These are phyloP conservation scores for Celastrina argiolus DNA, from an alignment of 2,888 invertebrate genomes.

Conservation along the genomic window DNA sequence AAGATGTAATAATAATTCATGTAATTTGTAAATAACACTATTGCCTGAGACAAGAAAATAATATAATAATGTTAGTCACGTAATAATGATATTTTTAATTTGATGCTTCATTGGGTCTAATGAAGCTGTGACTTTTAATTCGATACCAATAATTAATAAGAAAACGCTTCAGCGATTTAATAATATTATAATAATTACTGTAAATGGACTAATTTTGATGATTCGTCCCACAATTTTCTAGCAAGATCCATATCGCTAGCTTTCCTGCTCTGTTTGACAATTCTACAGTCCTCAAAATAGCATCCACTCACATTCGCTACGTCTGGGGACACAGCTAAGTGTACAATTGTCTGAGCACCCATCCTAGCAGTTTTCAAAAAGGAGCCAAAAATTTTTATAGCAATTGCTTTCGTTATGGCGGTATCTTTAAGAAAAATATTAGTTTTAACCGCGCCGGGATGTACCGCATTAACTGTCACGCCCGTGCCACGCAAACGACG, in stretches of 20 bases:
- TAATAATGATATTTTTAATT: no score
- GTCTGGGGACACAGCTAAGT: constrained; percentile 72
- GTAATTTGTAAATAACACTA: no score
- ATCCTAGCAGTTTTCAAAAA: constrained; percentile 40
- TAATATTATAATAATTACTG: background rate
- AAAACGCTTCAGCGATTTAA: no score
- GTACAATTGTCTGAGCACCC: constrained; percentile 74
- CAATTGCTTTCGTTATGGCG: background rate
- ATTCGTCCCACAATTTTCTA: constrained; percentile 80
- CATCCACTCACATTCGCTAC: constrained; percentile 77
- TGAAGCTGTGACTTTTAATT: no score
- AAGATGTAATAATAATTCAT: no score
- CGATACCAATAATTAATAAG: no score
- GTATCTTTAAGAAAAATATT: constrained; percentile 62
- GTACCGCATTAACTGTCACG: constrained; percentile 86
- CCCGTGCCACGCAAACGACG: constrained; percentile 81
- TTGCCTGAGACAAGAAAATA: no score
- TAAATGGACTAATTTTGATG: constrained; percentile 64
- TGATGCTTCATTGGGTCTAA: no score
- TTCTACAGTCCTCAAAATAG: constrained; percentile 79
- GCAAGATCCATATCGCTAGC: constrained; percentile 71
- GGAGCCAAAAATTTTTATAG: constrained; percentile 40
- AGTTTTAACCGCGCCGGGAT: constrained; percentile 88
- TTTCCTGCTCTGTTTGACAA: constrained; percentile 51
- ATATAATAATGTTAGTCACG: no score